phyloP scores from a whole-genome alignment of 1,140 invertebrate species.

The Plodia interpunctella region DNA sequence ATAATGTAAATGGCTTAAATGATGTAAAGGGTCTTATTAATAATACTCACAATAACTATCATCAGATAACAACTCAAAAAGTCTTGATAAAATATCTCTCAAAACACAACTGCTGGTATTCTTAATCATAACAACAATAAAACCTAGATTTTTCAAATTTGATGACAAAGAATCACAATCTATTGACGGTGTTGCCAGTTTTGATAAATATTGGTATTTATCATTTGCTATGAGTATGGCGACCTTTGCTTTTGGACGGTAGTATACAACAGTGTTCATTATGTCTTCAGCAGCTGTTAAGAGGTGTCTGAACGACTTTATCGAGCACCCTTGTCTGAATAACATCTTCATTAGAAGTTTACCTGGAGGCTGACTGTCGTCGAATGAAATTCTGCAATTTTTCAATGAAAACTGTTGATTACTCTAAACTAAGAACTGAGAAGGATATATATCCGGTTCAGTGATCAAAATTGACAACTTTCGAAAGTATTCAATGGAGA shows the following conservation, averaged over 20 bases:
- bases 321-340: conserved; percentile 41
- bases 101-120: conserved; percentile 46
- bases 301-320: conserved; percentile 36
- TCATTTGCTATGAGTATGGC: conserved; percentile 65
- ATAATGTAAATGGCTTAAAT: too few relatives aligned
- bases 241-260: conserved; percentile 51
- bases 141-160: conserved; percentile 56
- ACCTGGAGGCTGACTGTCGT: conserved; percentile 40
- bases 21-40: too few relatives aligned
- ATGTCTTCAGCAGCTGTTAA: conserved; percentile 28
- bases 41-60: conserved; percentile 67
- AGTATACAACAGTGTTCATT: conserved; percentile 41
- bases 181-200: conserved; percentile 58
- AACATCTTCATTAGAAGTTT: conserved; percentile 45
- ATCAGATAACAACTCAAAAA: conserved; percentile 45
- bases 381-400: conserved; percentile 31
- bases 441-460: too few relatives aligned
- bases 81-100: conserved; percentile 41
- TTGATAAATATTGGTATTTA: conserved; percentile 57
- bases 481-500: not conserved
- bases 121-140: conserved; percentile 54
- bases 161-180: conserved; percentile 59
- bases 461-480: too few relatives aligned
- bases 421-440: conserved; percentile 6
- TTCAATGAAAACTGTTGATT: conserved; percentile 13